phyloP scores from a whole-genome alignment of 2,888 invertebrate species.

The Steinernema carpocapsae region DNA sequence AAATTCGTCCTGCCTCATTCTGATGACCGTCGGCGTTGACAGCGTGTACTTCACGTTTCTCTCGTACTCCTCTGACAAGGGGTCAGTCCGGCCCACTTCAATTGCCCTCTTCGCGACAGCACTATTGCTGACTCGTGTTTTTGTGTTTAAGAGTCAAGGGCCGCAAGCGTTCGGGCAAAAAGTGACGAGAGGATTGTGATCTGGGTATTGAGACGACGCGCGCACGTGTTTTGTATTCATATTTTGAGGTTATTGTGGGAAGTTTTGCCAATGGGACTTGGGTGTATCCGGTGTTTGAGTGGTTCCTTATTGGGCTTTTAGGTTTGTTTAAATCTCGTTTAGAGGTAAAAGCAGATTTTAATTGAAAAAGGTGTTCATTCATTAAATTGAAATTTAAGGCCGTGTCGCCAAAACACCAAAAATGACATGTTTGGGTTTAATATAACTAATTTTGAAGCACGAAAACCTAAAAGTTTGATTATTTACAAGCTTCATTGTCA shows the following conservation, averaged over 20 bases:
- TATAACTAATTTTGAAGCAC: too few relatives aligned
- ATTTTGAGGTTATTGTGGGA: not conserved
- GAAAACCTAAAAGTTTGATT: too few relatives aligned
- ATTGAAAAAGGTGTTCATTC: not conserved
- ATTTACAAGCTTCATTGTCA: too few relatives aligned
- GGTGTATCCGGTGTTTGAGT: not conserved
- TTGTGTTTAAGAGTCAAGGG: not conserved
- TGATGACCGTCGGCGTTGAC: not conserved
- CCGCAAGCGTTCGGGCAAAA: not conserved
- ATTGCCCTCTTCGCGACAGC: too few relatives aligned
- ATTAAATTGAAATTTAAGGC: too few relatives aligned
- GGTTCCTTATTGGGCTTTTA: not conserved
- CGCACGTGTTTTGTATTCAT: not conserved
- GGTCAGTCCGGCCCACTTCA: too few relatives aligned
- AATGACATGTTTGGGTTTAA: too few relatives aligned
- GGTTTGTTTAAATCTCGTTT: not conserved
- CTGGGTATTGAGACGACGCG: too few relatives aligned
- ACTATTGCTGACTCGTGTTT: slow-evolving; percentile 21
- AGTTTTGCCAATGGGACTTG: not conserved
- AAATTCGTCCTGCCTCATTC: not conserved
- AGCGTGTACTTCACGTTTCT: slow-evolving; percentile 11
- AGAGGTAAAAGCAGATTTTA: not conserved
- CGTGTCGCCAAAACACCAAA: too few relatives aligned
- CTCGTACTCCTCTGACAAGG: too few relatives aligned
- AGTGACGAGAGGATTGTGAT: not conserved